A percentile compares a stretch with the other conserved stretches of the same genome.
Conservation (phyloP, 2,113 vertebrate species). For the Pollachius pollachius region DNA sequence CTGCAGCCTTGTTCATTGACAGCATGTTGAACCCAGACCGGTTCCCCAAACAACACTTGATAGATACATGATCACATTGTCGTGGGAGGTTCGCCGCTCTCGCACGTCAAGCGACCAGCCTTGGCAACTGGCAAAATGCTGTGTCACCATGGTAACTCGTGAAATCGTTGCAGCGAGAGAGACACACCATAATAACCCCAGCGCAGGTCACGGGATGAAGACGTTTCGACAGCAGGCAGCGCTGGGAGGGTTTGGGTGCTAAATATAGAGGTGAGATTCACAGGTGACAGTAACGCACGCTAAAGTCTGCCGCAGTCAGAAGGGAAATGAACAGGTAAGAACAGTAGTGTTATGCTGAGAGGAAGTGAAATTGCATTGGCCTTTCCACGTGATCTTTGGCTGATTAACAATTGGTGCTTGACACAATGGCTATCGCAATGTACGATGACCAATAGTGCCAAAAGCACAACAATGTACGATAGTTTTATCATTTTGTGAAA, state of each 20-base stretch:
- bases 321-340: too few species aligned
- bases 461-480: too few species aligned
- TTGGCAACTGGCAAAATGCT: slow-evolving; percentile 48
- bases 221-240: background rate
- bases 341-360: too few species aligned
- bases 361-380: too few species aligned
- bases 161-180: slow-evolving; percentile 16
- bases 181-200: background rate
- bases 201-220: background rate
- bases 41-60: slow-evolving; percentile 6
- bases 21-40: slow-evolving; percentile 10
- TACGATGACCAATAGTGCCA: too few species aligned
- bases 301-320: too few species aligned
- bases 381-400: too few species aligned
- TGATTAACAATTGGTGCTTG: too few species aligned
- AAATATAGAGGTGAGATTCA: background rate
- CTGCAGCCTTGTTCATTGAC: background rate
- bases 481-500: too few species aligned
- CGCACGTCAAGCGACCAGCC: slow-evolving; percentile 35
- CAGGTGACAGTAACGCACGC: background rate
- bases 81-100: slow-evolving; percentile 41
- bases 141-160: slow-evolving; percentile 55
- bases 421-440: too few species aligned
- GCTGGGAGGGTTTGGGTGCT: background rate
- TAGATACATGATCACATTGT: slow-evolving; percentile 9